Evolutionary conservation across 2,888 invertebrate genomes (phyloP).

Genomic region (Timema podura): DNA sequence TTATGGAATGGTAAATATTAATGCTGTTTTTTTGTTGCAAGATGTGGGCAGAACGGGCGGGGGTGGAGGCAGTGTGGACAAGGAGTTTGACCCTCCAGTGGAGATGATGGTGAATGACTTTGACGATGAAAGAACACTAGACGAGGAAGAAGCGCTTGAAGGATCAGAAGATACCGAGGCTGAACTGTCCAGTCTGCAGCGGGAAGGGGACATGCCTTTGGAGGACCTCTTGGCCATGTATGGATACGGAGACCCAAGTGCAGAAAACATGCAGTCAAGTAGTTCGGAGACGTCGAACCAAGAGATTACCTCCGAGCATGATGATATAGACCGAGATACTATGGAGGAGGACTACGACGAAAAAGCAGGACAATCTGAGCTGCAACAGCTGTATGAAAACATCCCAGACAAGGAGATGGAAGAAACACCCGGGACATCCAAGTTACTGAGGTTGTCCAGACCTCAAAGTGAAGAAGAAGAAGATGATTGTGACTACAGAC

Average conservation of each 20-base stretch:
- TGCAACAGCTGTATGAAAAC: conserved; percentile 53
- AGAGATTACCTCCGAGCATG: conserved; percentile 35
- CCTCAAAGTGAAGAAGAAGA: conserved; percentile 77
- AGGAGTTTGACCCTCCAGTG: conserved; percentile 82
- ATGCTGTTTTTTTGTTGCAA: too few species aligned
- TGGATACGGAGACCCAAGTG: conserved; percentile 54
- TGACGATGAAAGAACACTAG: conserved; percentile 94
- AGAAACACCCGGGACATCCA: conserved; percentile 38
- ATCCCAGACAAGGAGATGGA: conserved; percentile 39
- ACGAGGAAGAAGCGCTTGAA: conserved; percentile 94
- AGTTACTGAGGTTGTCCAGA: conserved; percentile 60
- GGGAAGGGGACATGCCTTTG: conserved; percentile 94
- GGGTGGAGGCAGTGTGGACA: conserved; percentile 30
- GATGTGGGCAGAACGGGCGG: too few species aligned
- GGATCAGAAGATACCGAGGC: conserved; percentile 84
- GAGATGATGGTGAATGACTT: conserved; percentile 98
- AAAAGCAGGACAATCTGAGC: conserved; percentile 43
- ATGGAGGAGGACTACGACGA: conserved; percentile 42
- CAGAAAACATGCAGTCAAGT: conserved; percentile 38
- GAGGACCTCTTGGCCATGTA: conserved; percentile 90
- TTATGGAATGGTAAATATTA: too few species aligned
- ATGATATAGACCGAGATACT: conserved; percentile 43
- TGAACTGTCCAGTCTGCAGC: conserved; percentile 81
- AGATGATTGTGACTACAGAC: conserved; percentile 77
- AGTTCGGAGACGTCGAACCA: conserved; percentile 46